Base-by-base conservation (phyloP, 2,113 vertebrate genomes). In the Taurulus bubalis region DNA sequence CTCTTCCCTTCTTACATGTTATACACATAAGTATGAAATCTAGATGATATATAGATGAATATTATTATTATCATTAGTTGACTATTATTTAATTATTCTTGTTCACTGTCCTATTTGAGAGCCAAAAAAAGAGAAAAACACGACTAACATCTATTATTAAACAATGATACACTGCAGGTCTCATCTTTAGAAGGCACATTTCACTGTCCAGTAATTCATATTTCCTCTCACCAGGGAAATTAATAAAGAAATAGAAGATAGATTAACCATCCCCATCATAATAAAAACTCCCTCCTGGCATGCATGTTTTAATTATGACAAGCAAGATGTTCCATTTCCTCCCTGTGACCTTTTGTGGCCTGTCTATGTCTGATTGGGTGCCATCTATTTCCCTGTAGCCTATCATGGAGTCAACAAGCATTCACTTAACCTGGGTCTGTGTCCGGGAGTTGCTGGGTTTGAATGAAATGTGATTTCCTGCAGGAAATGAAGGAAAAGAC, bases 221-320 rank as follows among this genome's bases (percentile, higher is more conserved):
- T 66, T 75, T 71, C 24, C 30, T 74, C 55, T 75, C 80, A 79
- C 49, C 22, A 28, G 58, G 84, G 79, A 93, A 82, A 89, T 80
- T 16, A 91, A 83, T 38, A 80, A 82, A 86, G 32, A 85, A 86
- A 66, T 56, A n/a, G 7, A 53, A 77, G 53, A 78, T 64, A 82
- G 73, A 94, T 92, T 78, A 91, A 90, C 70, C 66, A 53, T 62
- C 75, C 83, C 24, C 12, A 26, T 82, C 74, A 67, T 88, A 77
- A 93, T 86, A 75, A 83, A 83, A 88, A 67, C 71, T n/a, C 2
- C 58, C 84, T 90, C 72, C 70, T 60, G 78, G 87, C 88, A 77
- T 53, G 10, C 83, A 78, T 16, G 8, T 81, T 89, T 92, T 91
- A 92, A 93, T 93, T 90, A 91, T 8, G 47, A 73, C 34, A 65